Conservation (phyloP, 2,888 invertebrate species). For the Macroteleia sp. region DNA sequence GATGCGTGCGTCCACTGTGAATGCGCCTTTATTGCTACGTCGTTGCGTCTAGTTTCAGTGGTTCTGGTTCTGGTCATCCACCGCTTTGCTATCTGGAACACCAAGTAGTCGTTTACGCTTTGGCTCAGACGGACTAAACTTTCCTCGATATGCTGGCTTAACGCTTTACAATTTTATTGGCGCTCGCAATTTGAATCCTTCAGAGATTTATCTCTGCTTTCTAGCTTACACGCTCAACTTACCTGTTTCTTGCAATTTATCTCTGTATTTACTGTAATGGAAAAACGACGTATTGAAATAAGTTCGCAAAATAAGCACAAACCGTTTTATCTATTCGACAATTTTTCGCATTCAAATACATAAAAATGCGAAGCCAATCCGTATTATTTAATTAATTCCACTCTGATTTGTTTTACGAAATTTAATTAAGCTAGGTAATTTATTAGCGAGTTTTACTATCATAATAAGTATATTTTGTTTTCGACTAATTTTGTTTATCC, state of each 20-base stretch:
- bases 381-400: too few species aligned
- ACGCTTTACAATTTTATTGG: constrained; percentile 4
- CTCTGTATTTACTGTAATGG: not conserved
- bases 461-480: too few species aligned
- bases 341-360: too few species aligned
- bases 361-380: too few species aligned
- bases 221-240: constrained; percentile 2
- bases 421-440: too few species aligned
- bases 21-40: too few species aligned
- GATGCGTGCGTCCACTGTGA: too few species aligned
- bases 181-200: constrained; percentile 1
- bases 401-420: too few species aligned
- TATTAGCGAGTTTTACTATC: too few species aligned
- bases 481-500: too few species aligned
- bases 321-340: too few species aligned
- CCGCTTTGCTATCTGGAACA: not conserved
- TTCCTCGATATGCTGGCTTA: constrained; percentile 11
- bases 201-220: not conserved
- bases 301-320: not conserved
- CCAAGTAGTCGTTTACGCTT: constrained; percentile 35
- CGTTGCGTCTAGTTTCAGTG: too few species aligned
- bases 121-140: constrained; percentile 30
- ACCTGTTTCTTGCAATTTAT: not conserved
- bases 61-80: constrained; percentile 15
- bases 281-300: not conserved